Evolutionary conservation across 2,113 vertebrate genomes (phyloP).

Genomic region (Falco punctatus): DNA sequence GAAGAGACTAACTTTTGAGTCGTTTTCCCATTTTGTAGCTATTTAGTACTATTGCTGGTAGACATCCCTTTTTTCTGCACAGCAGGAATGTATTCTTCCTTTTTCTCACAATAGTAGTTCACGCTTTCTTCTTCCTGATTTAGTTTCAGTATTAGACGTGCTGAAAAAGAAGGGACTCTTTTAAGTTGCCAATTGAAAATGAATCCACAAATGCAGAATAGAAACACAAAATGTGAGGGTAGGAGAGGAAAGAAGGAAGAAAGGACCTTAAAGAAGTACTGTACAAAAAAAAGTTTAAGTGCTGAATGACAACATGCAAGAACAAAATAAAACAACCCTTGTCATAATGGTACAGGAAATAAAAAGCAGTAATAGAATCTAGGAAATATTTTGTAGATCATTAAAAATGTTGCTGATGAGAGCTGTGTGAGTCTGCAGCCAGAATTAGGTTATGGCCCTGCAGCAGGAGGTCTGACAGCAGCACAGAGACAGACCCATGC

Average conservation of each 20-base stretch:
- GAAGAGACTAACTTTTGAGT: neutral
- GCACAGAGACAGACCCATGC: neutral
- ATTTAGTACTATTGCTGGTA: neutral
- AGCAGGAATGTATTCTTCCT: neutral
- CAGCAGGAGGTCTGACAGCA: neutral
- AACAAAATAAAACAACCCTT: neutral
- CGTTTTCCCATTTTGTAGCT: neutral
- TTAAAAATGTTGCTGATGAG: neutral
- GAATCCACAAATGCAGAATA: neutral
- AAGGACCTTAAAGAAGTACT: neutral
- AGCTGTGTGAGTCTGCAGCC: neutral
- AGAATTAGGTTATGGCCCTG: conserved; percentile 23
- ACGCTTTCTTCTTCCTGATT: neutral
- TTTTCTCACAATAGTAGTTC: neutral
- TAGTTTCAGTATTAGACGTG: neutral
- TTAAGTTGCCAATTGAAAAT: neutral
- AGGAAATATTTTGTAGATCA: neutral
- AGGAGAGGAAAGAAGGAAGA: neutral
- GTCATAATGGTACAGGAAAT: neutral
- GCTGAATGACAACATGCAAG: neutral
- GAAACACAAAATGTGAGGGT: neutral
- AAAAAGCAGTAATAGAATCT: conserved; percentile 33
- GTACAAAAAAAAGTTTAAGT: neutral
- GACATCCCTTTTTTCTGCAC: neutral
- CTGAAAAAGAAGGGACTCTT: neutral